Percentiles rank a stretch among this genome's conserved stretches.
Conservation (phyloP, 2,113 vertebrate genomes). For the Perca fluviatilis region DNA sequence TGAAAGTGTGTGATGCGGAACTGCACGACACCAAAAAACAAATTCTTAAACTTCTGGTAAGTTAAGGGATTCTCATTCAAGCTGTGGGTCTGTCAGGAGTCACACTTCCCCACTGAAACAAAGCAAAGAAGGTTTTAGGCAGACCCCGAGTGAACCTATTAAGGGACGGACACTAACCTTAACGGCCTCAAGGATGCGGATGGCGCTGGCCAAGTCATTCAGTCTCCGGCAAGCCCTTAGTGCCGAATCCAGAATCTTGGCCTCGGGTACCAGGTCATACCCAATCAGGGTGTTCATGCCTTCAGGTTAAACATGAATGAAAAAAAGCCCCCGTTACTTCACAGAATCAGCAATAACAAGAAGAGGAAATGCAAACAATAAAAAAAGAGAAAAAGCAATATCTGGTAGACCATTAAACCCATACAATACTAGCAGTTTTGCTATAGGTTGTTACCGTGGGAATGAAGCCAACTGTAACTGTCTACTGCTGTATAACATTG, state of each 20-base stretch:
- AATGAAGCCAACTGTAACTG: too few relatives aligned
- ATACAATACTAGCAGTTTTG: neutral
- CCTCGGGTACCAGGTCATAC: slow-evolving; percentile 96
- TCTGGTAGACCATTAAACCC: neutral
- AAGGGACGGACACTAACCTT: slow-evolving; percentile 86
- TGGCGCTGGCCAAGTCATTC: slow-evolving; percentile 95
- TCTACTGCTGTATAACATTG: neutral
- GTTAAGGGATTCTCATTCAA: neutral
- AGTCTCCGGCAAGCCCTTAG: slow-evolving; percentile 94
- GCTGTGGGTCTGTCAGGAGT: neutral
- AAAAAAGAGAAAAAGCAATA: neutral
- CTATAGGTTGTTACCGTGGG: neutral
- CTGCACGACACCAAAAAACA: neutral
- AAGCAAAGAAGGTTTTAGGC: neutral
- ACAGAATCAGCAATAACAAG: neutral
- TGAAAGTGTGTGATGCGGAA: neutral
- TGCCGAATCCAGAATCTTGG: slow-evolving; percentile 96
- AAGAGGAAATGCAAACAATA: neutral
- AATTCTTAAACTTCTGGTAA: neutral
- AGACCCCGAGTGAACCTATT: neutral
- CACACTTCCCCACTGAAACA: neutral
- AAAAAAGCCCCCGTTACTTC: neutral
- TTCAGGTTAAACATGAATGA: slow-evolving; percentile 58
- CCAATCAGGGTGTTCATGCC: slow-evolving; percentile 95
- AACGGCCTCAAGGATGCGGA: slow-evolving; percentile 96